Base-by-base conservation (phyloP, 2,888 invertebrate species). In the Sarcophaga rosellei region DNA sequence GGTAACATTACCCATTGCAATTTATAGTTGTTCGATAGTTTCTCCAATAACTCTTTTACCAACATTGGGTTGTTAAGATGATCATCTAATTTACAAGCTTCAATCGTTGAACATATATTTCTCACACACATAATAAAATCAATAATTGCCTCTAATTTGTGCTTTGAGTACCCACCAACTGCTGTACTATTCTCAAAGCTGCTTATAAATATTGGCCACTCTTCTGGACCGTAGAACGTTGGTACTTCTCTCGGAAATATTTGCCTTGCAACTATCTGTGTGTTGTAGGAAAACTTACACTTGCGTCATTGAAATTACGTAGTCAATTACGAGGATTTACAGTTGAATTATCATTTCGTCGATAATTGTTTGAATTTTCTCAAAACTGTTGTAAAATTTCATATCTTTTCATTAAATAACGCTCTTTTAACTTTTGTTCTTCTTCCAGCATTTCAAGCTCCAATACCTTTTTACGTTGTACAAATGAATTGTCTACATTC, bases 171-270 rank as follows among this genome's bases (percentile, higher is more conserved):
- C 1, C 81, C 78, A 35, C 68, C 82, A 10, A 82, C 68, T 11
- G 11, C 6, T 44, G 82, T 85, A 57, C 81, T 82, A 23, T 79
- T 86, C 61, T 73, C 75, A 74, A 78, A 85, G 68, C 79, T 75
- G 44, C 73, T 77, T 45, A 85, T 74, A 25, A 85, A 78, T 11
- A 83, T n/a, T 1, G 73, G 85, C 77, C 85, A 74, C 23, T 85
- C 82, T 1, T 82, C 79, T 5, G 82, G 82, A 25, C 85, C 82
- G n/a, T 62, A 45, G 11, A 86, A 86, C 4, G 35, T 1, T 20
- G 86, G 79, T 25, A 85, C n/a, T 66, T 86, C 82, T 25, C 69
- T 82, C 12, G 82, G 72, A 15, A 86, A 72, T 6, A 68, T 66
- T 4, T 80, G 79, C n/a, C 82, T 69, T 4, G 79, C 76, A 17